phyloP scores from a whole-genome alignment of 2,113 vertebrate species.

The Platichthys flesus region DNA sequence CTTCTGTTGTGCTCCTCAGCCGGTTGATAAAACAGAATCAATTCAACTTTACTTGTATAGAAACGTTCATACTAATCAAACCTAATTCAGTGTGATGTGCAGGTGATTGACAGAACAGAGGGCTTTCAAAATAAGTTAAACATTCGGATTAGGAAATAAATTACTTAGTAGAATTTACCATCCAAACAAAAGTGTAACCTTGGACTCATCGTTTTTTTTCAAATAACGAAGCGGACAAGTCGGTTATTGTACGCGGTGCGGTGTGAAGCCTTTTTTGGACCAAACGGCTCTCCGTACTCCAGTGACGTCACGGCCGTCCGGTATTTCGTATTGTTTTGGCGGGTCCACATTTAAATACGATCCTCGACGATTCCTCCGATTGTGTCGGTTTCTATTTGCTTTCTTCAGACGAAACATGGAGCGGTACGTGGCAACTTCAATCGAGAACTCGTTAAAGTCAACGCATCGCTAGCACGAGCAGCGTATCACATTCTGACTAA shows the following conservation, averaged over 20 bases:
- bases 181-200: too few relatives aligned
- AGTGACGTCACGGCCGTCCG: slow-evolving; percentile 2
- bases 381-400: background rate
- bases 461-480: rapidly evolving
- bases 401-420: slow-evolving; percentile 49
- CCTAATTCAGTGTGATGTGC: too few relatives aligned
- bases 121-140: too few relatives aligned
- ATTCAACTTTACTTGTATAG: background rate
- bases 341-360: background rate
- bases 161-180: too few relatives aligned
- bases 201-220: too few relatives aligned
- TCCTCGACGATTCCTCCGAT: background rate
- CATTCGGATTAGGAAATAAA: too few relatives aligned
- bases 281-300: slow-evolving; percentile 27
- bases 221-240: background rate
- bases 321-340: slow-evolving; percentile 54
- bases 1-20: too few relatives aligned
- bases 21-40: too few relatives aligned
- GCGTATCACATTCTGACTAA: background rate
- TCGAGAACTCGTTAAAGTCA: rapidly evolving
- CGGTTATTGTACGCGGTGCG: background rate
- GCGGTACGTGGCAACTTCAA: slow-evolving; percentile 57
- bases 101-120: too few relatives aligned
- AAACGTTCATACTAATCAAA: background rate
- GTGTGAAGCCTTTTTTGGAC: slow-evolving; percentile 15